phyloP scores from a whole-genome alignment of 2,113 vertebrate species.

The Scatophagus argus region DNA sequence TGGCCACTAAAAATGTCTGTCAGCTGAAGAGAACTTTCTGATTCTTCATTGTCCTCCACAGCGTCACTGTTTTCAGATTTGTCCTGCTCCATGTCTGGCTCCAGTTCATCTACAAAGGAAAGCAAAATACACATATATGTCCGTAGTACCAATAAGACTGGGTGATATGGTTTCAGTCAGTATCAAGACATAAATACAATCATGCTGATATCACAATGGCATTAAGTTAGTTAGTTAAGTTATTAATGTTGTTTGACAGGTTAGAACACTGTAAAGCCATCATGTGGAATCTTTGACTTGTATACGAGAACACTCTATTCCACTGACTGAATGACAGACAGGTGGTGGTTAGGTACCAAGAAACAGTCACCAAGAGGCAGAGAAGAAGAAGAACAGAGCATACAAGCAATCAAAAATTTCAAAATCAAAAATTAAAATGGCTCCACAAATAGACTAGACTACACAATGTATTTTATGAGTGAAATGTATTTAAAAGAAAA shows the following conservation, averaged over 20 bases:
- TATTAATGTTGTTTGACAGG: not conserved
- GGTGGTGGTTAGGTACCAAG: too few species aligned
- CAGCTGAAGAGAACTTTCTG: not conserved
- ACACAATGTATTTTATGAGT: too few species aligned
- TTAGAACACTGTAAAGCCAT: not conserved
- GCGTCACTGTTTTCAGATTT: not conserved
- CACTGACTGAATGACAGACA: too few species aligned
- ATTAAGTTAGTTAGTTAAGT: not conserved
- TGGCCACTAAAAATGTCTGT: not conserved
- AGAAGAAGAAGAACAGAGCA: too few species aligned
- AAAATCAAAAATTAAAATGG: too few species aligned
- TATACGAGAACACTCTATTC: too few species aligned
- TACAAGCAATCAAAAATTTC: too few species aligned
- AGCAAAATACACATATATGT: not conserved
- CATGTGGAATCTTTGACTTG: too few species aligned
- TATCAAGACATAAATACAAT: not conserved
- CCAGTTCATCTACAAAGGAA: conserved; percentile 45
- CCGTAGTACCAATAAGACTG: not conserved
- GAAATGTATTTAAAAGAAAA: too few species aligned
- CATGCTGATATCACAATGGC: not conserved
- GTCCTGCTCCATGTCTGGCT: not conserved
- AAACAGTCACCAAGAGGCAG: too few species aligned
- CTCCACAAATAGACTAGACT: too few species aligned
- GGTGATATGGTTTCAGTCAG: not conserved
- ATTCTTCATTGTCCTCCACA: conserved; percentile 5